These are phyloP conservation scores for Apus apus DNA, from an alignment of 2,113 vertebrate species.

Conservation along the genomic window DNA sequence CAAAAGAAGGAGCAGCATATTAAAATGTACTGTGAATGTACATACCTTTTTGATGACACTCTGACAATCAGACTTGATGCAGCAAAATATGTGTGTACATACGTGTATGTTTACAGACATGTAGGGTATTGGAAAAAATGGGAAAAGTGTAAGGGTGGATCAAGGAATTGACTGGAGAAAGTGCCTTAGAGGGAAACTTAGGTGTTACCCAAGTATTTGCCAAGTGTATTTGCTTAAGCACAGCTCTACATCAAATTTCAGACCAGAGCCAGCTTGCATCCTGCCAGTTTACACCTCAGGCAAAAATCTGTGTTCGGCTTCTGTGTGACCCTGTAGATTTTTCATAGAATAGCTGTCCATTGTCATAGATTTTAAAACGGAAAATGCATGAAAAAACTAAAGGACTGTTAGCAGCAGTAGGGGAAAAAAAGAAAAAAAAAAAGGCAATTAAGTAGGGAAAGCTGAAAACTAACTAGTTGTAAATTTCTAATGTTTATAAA, in stretches of 20 bases:
- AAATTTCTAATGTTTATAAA: not conserved
- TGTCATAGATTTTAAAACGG: not conserved
- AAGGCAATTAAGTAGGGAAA: not conserved
- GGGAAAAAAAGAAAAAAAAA: not conserved
- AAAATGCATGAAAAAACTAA: not conserved
- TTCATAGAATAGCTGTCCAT: not conserved
- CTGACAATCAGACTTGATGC: not conserved
- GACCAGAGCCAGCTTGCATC: slow-evolving; percentile 41
- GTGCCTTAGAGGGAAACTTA: slow-evolving; percentile 35
- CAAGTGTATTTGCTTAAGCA: slow-evolving; percentile 52
- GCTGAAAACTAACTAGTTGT: not conserved
- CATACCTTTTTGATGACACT: not conserved
- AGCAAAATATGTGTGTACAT: not conserved
- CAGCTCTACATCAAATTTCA: slow-evolving; percentile 25
- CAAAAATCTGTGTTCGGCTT: slow-evolving; percentile 51
- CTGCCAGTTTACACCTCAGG: slow-evolving; percentile 55
- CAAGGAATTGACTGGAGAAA: slow-evolving; percentile 46
- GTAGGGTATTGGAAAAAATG: not conserved
- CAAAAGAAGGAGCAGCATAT: not conserved
- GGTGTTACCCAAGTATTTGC: slow-evolving; percentile 26
- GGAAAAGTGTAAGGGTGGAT: slow-evolving; percentile 27
- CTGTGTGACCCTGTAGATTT: slow-evolving; percentile 35
- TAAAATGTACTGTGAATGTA: not conserved
- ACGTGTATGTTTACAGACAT: not conserved
- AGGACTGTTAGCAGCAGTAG: not conserved